Conservation (phyloP, 2,888 invertebrate species). For the Troglohyphantes excavatus region DNA sequence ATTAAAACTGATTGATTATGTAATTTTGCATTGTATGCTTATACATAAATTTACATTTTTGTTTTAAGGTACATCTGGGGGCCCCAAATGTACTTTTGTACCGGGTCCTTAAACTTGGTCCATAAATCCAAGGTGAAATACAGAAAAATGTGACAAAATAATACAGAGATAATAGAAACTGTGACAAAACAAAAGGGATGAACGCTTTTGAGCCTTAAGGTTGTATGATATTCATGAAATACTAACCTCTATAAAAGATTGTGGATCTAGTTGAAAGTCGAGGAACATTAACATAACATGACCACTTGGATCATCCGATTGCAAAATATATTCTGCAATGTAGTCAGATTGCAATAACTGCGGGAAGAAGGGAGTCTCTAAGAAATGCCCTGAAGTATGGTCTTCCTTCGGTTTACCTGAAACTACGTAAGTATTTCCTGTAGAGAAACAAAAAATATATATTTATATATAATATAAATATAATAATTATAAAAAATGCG, state of each 20-base stretch:
- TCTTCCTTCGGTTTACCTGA: constrained; percentile 41
- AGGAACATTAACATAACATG: constrained; percentile 58
- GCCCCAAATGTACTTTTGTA: no score
- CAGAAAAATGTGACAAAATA: no score
- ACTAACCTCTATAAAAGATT: constrained; percentile 63
- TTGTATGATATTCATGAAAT: no score
- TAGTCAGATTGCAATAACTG: constrained; percentile 26
- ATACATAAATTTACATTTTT: no score
- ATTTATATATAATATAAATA: neutral
- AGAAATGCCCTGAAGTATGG: constrained; percentile 1
- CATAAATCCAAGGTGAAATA: no score
- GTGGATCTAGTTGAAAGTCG: constrained; percentile 45
- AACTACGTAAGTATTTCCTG: constrained; percentile 68
- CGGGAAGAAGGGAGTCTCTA: constrained; percentile 73
- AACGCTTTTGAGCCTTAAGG: no score
- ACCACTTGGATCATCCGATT: constrained; percentile 23
- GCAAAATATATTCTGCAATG: constrained; percentile 46
- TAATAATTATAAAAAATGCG: neutral
- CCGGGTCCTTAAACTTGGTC: no score
- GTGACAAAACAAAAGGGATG: no score
- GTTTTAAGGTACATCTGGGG: no score
- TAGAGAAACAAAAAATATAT: neutral
- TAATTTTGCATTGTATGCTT: no score
- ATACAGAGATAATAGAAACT: no score
- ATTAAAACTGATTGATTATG: no score